Conservation (phyloP, 2,113 vertebrate species). For the Ascaphus truei region DNA sequence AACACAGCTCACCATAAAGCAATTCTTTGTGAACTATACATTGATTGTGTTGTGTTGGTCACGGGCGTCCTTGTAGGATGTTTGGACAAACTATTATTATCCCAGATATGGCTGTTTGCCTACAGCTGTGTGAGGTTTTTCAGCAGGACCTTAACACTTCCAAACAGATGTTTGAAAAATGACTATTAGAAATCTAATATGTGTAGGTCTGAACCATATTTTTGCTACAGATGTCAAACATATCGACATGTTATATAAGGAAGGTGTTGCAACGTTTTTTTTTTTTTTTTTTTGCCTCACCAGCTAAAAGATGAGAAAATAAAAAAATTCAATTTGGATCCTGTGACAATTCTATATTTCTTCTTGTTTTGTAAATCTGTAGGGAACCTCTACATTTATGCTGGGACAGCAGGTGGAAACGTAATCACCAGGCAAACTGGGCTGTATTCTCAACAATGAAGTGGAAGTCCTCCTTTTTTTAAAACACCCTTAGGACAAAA, state of each 20-base stretch:
- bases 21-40: too few relatives aligned
- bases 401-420: constrained; percentile 23
- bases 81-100: constrained; percentile 51
- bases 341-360: constrained; percentile 5
- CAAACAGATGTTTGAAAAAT: constrained; percentile 54
- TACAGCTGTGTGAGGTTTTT: constrained; percentile 60
- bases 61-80: constrained; percentile 46
- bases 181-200: constrained; percentile 45
- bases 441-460: constrained; percentile 15
- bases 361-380: constrained; percentile 27
- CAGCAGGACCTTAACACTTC: constrained; percentile 59
- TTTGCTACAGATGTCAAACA: constrained; percentile 46
- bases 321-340: constrained; percentile 32
- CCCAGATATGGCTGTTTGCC: constrained; percentile 54
- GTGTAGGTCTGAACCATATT: constrained; percentile 39
- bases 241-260: constrained; percentile 33
- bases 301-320: constrained; percentile 16
- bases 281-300: constrained; percentile 8
- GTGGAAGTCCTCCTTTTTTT: background rate
- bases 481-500: background rate
- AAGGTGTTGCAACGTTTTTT: constrained; percentile 39
- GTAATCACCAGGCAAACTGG: constrained; percentile 12
- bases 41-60: too few relatives aligned
- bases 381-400: constrained; percentile 10
- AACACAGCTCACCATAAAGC: too few relatives aligned